Base-by-base conservation (phyloP, 1,140 invertebrate genomes). In the Cheumatopsyche charites region DNA sequence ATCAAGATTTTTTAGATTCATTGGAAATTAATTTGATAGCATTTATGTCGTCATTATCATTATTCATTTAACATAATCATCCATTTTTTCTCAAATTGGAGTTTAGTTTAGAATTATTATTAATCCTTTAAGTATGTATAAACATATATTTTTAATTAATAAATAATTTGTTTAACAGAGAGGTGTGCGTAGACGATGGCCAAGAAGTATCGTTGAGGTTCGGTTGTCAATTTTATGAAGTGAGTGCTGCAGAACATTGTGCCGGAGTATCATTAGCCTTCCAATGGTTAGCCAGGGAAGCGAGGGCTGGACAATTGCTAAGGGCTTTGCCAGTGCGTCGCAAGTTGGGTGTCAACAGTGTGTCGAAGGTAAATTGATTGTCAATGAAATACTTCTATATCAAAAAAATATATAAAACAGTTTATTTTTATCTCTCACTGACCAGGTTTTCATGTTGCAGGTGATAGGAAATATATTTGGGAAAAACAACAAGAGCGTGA, bases 221-320 rank as follows among this genome's bases (percentile, higher is more conserved):
- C 78, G 89, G 91, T 13, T 94, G 92, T 79, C 92, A 92, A 78
- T 94, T 94, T 80, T 94, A 92, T 80, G 92, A 94, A 81, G 92
- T 95, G 68, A 93, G 92, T 62, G 92, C 92, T 12, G 92, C 92
- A 13, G 92, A 94, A 78, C 91, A 90, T 79, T 89, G 87, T 68
- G 88, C 91, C 0, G 91, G 91, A 21, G 91, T 93, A 0, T 90
- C 89, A 42, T 82, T 93, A 55, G 91, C 91, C 0, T 95, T 94
- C 81, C 92, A 94, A 77, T 90, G 90, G 7, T 82, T 94, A n/a
- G 80, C 91, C 15, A 79, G 90, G 42, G 91, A 94, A 79, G 90
- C 91, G 0, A 84, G 89, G 36, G 89, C 91, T 5, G 86, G 90
- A 0, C 91, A 92, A 74, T 80, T 92, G 41, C 80, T 93, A n/a